Evolutionary conservation across 2,888 invertebrate genomes (phyloP).

Genomic region (Petrolisthes cinctipes): DNA sequence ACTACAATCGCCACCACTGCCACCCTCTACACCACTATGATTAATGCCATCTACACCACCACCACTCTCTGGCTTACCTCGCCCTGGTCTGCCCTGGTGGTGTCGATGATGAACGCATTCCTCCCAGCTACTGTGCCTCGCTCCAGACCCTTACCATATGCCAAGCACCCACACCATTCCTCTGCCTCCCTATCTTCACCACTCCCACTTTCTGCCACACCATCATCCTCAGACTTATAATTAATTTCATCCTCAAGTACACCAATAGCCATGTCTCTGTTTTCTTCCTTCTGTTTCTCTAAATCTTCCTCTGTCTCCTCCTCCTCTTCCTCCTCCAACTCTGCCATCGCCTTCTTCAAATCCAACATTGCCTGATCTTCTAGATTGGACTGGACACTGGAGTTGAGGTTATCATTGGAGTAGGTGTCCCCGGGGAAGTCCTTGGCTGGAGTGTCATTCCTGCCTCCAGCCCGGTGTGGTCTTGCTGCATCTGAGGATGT

Average conservation of each 20-base stretch:
- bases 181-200: background rate
- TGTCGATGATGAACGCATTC: conserved; percentile 45
- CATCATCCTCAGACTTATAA: background rate
- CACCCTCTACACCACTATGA: too few species aligned
- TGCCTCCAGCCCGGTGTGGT: too few species aligned
- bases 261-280: background rate
- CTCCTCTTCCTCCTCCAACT: background rate
- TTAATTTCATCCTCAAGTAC: background rate
- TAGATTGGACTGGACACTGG: background rate
- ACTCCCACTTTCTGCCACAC: background rate
- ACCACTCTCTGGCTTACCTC: conserved; percentile 31
- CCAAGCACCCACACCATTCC: conserved; percentile 12
- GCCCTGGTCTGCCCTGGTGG: conserved; percentile 38
- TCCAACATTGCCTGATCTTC: background rate
- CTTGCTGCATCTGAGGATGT: conserved; percentile 14
- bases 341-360: background rate
- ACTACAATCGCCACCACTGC: background rate
- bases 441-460: background rate
- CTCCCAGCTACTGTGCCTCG: conserved; percentile 16
- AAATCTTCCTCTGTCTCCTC: background rate
- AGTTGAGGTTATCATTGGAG: background rate
- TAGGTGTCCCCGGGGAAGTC: background rate
- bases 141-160: conserved; percentile 41
- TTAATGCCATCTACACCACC: background rate
- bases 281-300: background rate